Evolutionary conservation across 2,113 vertebrate species (phyloP).

Genomic region (Melanocharis versteri): DNA sequence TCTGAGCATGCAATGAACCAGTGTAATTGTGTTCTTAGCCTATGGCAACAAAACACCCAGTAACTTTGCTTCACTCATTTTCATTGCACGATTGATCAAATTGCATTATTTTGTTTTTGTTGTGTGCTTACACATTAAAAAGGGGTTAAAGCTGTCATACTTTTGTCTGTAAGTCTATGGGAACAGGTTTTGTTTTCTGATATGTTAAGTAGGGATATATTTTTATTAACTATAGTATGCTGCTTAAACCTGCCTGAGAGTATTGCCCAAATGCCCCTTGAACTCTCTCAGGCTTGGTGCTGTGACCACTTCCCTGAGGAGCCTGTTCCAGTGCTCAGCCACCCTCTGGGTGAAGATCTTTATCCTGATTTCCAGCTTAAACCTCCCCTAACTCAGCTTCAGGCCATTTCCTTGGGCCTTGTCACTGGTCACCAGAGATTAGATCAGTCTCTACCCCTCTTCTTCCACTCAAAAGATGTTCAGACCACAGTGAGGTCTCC

Average conservation of each 20-base stretch:
- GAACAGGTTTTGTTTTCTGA: not conserved
- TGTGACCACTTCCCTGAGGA: too few species aligned
- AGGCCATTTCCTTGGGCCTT: not conserved
- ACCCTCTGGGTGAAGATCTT: not conserved
- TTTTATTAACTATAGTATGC: not conserved
- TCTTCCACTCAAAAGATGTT: not conserved
- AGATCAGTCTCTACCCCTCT: not conserved
- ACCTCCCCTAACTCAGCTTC: not conserved
- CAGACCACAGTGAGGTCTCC: not conserved
- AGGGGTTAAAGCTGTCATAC: not conserved
- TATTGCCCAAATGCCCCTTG: not conserved
- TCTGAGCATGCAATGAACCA: not conserved
- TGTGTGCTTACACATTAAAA: not conserved
- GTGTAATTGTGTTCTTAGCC: not conserved
- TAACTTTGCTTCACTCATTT: not conserved
- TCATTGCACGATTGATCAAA: not conserved
- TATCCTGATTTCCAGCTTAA: not conserved
- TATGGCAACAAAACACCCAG: not conserved
- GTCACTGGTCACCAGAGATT: too few species aligned
- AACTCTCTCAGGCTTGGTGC: not conserved
- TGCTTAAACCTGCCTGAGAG: not conserved
- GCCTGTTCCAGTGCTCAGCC: not conserved
- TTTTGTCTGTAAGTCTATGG: not conserved
- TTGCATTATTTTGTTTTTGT: not conserved
- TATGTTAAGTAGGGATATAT: not conserved